Evolutionary conservation across 2,113 vertebrate genomes (phyloP).

Genomic region (Coptodon bakossiorum): DNA sequence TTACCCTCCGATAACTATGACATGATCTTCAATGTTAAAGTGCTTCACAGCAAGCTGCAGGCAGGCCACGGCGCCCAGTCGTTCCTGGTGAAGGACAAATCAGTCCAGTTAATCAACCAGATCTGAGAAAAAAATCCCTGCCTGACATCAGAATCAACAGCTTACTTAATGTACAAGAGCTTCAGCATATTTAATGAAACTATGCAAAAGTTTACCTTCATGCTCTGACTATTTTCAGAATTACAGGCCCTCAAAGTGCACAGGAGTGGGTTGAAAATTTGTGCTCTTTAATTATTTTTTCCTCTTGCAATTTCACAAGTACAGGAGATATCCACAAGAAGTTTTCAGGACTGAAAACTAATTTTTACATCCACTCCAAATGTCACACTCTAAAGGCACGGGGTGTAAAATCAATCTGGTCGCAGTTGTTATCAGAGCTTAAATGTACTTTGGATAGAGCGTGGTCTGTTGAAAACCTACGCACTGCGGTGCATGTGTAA

Average conservation of each 20-base stretch:
- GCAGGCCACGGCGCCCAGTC: constrained; percentile 75
- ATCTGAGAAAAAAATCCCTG: neutral
- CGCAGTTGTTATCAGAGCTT: neutral
- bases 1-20: constrained; percentile 76
- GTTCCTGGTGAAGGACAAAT: constrained; percentile 41
- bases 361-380: neutral
- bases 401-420: neutral
- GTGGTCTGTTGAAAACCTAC: neutral
- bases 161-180: neutral
- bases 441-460: neutral
- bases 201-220: neutral
- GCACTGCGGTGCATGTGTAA: neutral
- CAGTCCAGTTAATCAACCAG: neutral
- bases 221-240: neutral
- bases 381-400: neutral
- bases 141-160: neutral
- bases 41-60: constrained; percentile 70
- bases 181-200: neutral
- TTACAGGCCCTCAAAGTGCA: neutral
- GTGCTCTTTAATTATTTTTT: neutral
- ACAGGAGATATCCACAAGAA: neutral
- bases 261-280: neutral
- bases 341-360: neutral
- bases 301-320: neutral
- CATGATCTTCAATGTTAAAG: constrained; percentile 68